Conservation (phyloP, 2,113 vertebrate genomes). For the Calyptomena viridis region DNA sequence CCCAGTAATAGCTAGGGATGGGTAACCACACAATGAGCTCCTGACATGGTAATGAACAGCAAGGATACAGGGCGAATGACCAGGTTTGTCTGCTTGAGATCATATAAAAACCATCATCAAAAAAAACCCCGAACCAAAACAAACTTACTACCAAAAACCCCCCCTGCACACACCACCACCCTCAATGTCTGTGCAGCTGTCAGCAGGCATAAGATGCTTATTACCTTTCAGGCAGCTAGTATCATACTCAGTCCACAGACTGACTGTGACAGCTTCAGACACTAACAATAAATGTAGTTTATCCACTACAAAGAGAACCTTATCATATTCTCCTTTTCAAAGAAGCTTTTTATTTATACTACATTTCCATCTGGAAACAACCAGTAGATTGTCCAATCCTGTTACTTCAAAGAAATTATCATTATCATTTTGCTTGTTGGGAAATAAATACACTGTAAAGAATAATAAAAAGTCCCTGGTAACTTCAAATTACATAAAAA, state of each 20-base stretch:
- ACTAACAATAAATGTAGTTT: background rate
- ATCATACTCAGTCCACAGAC: conserved; percentile 15
- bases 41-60: conserved; percentile 33
- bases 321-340: background rate
- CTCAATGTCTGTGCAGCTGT: background rate
- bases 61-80: background rate
- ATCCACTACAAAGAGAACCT: background rate
- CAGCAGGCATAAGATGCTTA: conserved; percentile 59
- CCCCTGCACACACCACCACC: background rate
- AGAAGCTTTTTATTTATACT: background rate
- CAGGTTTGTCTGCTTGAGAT: conserved; percentile 34
- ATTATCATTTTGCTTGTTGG: background rate
- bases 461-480: background rate
- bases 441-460: background rate
- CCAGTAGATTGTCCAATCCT: background rate
- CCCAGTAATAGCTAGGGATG: background rate
- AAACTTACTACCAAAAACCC: background rate
- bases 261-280: conserved; percentile 38
- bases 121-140: background rate
- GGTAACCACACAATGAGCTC: background rate
- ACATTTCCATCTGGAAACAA: background rate
- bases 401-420: background rate
- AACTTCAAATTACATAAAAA: background rate
- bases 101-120: background rate
- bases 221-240: conserved; percentile 45